These are phyloP conservation scores for Rhingia campestris DNA, from an alignment of 2,888 invertebrate genomes.

Conservation along the genomic window DNA sequence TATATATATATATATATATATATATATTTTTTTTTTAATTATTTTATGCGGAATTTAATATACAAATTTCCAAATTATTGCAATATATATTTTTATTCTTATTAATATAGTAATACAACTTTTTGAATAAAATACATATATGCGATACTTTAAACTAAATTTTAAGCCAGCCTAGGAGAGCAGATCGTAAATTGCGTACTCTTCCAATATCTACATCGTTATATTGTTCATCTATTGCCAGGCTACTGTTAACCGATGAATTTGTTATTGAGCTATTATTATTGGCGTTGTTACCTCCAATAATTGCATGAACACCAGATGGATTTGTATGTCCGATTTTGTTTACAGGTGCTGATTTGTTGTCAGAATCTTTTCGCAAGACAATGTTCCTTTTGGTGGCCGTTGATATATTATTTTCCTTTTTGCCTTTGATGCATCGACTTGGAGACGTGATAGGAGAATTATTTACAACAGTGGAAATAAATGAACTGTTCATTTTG, in stretches of 20 bases:
- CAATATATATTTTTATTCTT: constrained; percentile 52
- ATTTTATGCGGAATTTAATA: constrained; percentile 37
- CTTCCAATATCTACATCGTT: constrained; percentile 82
- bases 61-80: constrained; percentile 45
- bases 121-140: constrained; percentile 63
- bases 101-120: constrained; percentile 66
- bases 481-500: constrained; percentile 81
- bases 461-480: constrained; percentile 75
- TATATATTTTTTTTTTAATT: neutral
- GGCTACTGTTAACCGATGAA: constrained; percentile 56
- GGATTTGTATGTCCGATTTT: constrained; percentile 50
- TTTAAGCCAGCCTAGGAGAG: constrained; percentile 83
- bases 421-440: constrained; percentile 46
- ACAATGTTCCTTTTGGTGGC: constrained; percentile 66
- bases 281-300: constrained; percentile 58
- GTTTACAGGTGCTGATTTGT: constrained; percentile 42
- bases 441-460: constrained; percentile 70
- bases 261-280: constrained; percentile 69
- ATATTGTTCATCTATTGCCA: constrained; percentile 62
- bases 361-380: constrained; percentile 57
- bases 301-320: constrained; percentile 72
- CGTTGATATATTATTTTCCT: constrained; percentile 49
- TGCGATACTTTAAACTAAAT: constrained; percentile 77
- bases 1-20: no score
- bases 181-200: constrained; percentile 83